Base-by-base conservation (phyloP, 2,888 invertebrate species). In the Drosophila suboccidentalis region DNA sequence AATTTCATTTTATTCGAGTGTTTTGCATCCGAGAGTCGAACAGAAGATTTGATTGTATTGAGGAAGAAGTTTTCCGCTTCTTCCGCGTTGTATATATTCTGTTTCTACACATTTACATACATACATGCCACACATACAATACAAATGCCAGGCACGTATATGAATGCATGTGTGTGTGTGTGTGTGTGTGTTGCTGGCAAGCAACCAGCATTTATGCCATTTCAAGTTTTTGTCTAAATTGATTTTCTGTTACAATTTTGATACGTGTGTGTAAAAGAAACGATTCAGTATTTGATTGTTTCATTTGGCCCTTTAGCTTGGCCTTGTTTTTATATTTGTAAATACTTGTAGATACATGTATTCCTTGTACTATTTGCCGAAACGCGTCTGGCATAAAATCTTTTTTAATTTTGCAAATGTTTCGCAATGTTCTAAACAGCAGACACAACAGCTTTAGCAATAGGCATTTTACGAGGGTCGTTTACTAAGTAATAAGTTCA, bases 381-480 rank as follows among this genome's bases (percentile, higher is more conserved):
- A 67, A 89, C 83, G 89, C 90, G 89, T 72, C 80, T 77, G 83
- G 84, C 89, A 88, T 90, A 88, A 87, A 72, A 87, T 82, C 66
- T 67, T 62, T 82, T 82, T 85, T 83, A 85, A 89, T 89, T 89
- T 62, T 50, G 57, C 44, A 54, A 62, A 69, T 69, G 58, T 55
- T 46, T 10, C 68, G 29, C 47, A 38, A 44, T 51, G 50, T 19
- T 43, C 15, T 9, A 51, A 29, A 47, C 50, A 58, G 36, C 62
- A 53, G 10, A n/a, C 10, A 29, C 29, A 53, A 13, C 22, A 39
- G 54, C 43, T 58, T 8, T 44, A 44, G 41, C 78, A 44, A 60
- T 62, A 41, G 75, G 46, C 63, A 54, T 39, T 75, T 77, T 59
- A 59, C 81, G 77, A 77, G 77, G 78, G 78, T 77, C 81, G 72